A percentile compares a stretch with the other conserved stretches of the same genome.
Conservation (phyloP, 2,113 vertebrate genomes). For the Channa maculata region DNA sequence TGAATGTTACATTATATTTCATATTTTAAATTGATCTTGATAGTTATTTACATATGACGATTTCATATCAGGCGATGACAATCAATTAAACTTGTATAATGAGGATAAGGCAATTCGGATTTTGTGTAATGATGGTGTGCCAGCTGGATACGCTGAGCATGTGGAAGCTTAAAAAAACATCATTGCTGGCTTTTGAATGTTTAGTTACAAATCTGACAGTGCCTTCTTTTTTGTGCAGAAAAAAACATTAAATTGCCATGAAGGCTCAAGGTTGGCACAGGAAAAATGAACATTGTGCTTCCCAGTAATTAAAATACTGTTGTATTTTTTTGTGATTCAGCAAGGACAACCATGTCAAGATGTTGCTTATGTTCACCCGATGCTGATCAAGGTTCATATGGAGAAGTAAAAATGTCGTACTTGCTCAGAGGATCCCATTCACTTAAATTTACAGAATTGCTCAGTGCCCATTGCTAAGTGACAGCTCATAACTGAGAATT, state of each 20-base stretch:
- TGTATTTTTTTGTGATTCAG: not conserved
- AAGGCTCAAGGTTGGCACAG: constrained; percentile 24
- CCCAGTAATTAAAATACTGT: constrained; percentile 31
- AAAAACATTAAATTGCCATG: not conserved
- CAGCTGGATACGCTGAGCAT: constrained; percentile 39
- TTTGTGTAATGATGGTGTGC: constrained; percentile 50
- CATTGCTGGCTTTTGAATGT: constrained; percentile 39
- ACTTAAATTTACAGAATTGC: constrained; percentile 15
- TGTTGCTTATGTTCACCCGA: constrained; percentile 25
- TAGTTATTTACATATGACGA: constrained; percentile 28
- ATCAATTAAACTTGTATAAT: constrained; percentile 26
- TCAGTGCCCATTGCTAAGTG: constrained; percentile 29
- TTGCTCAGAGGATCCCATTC: constrained; percentile 10
- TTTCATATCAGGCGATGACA: constrained; percentile 20
- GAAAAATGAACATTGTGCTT: constrained; percentile 25
- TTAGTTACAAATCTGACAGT: constrained; percentile 17
- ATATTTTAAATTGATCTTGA: constrained; percentile 8
- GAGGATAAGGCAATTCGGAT: constrained; percentile 20
- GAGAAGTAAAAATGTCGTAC: constrained; percentile 26
- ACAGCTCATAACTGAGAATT: constrained; percentile 35
- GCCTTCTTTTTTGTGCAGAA: constrained; percentile 1
- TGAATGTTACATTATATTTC: not conserved
- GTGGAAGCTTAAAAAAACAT: constrained; percentile 41
- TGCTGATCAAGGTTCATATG: constrained; percentile 10
- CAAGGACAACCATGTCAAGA: constrained; percentile 22